These are phyloP conservation scores for Ageneiosus marmoratus DNA, from an alignment of 2,113 vertebrate species.

Conservation along the genomic window DNA sequence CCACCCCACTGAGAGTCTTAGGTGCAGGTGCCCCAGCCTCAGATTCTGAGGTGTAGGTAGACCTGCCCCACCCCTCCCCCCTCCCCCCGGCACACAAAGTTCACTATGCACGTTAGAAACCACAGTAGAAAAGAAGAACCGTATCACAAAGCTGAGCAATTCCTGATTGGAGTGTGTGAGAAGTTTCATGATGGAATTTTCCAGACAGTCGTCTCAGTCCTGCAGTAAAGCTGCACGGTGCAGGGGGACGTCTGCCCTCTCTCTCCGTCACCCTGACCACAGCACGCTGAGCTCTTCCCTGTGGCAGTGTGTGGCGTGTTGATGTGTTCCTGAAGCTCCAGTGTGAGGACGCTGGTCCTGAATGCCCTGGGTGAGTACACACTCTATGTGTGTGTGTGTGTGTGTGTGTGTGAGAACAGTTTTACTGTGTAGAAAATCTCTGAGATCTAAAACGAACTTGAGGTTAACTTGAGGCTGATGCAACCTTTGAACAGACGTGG, in stretches of 20 bases:
- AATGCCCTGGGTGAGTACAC: slow-evolving; percentile 47
- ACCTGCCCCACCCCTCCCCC: no score
- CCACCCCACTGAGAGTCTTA: slow-evolving; percentile 51
- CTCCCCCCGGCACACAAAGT: slow-evolving; percentile 67
- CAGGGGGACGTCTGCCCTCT: background rate
- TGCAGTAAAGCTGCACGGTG: background rate
- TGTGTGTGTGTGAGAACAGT: background rate
- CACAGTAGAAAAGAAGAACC: slow-evolving; percentile 76
- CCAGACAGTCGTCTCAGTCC: slow-evolving; percentile 58
- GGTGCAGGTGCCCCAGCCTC: slow-evolving; percentile 19
- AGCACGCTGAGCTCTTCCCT: background rate
- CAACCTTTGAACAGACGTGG: background rate
- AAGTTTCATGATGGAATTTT: slow-evolving; percentile 71
- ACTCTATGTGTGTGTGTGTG: background rate
- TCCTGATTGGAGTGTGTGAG: slow-evolving; percentile 73
- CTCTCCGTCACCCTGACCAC: background rate
- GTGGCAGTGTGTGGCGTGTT: slow-evolving; percentile 46
- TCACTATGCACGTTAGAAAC: slow-evolving; percentile 74
- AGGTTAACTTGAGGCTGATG: slow-evolving; percentile 1
- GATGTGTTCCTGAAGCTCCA: slow-evolving; percentile 41
- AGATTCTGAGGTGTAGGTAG: slow-evolving; percentile 28
- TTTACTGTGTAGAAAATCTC: slow-evolving; percentile 35
- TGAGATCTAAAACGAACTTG: slow-evolving; percentile 28
- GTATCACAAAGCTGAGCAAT: slow-evolving; percentile 76
- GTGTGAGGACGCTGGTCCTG: slow-evolving; percentile 46